Base-by-base conservation (phyloP, 2,888 invertebrate species). In the Lepidocyrtoides sp. region DNA sequence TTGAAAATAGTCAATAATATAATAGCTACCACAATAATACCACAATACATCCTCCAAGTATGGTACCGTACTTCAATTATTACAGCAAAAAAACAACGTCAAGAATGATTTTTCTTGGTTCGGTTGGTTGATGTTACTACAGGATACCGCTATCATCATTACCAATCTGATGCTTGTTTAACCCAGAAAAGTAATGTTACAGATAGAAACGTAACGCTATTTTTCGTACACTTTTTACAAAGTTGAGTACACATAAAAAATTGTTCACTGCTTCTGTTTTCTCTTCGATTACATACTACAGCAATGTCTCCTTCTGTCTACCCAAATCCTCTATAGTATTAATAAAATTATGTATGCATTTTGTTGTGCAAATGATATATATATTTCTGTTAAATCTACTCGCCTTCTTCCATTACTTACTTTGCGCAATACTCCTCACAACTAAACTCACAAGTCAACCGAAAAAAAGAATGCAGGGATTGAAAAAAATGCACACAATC, bases 111-210 rank as follows among this genome's bases (percentile, higher is more conserved):
- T 29, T 79, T 32, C 36, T 54, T 36, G 54, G 54, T 84, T 90
- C 77, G 84, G 89, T 90, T 90, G 89, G 83, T 60, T 90, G 84
- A 14, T 84, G 51, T 77, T 90, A 79, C 77, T 75, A 60, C 84
- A 89, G 69, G 84, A 90, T 79, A 84, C 85, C 86, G 91, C 91
- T 86, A 91, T 91, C 72, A 82, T 82, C 48, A n/a, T n/a, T n/a
- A 57, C 69, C 82, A 86, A 91, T 91, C 86, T 86, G 72, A 60
- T 86, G 63, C 82, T 82, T 87, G 51, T 90, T 85, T 90, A 90
- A 90, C 90, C 91, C 26, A 91, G 60, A 81, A 81, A 85, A 89
- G 85, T 91, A 91, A 82, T 91, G 90, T 79, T 90, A 90, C 85
- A 79, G 90, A 86, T 82, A 81, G 86, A 91, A 82, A 75, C 32